Evolutionary conservation across 2,888 invertebrate genomes (phyloP), one percentile per base, ranked within the genome.

Genomic region (Perizoma flavofasciatum): DNA sequence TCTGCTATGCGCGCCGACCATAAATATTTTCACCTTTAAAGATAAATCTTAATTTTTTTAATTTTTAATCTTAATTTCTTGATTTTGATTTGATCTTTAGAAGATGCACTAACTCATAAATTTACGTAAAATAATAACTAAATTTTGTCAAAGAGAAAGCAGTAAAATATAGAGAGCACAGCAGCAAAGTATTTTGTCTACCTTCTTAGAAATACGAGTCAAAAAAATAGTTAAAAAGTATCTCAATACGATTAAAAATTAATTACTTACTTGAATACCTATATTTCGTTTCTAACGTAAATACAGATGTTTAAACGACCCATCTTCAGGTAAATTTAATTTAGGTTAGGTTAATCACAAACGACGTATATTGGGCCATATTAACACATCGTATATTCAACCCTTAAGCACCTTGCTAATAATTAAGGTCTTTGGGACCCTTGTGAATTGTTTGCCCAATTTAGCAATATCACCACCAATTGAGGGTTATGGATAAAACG

Each of bases 341-440:
- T 84, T 81, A 79, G 85, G 83, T 83, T 79, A 81, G 72, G 77
- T 73, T 87, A 88, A 89, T 88, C 83, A 85, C 75, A 71, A 72
- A 69, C 78, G 88, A 86, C 86, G 79, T 76, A 80, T 83, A 82
- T 85, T 78, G 86, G 83, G 77, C 77, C 76, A 71, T 84, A 89
- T 89, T 89, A 90, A 86, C 90, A 89, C 88, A 77, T 88, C 86
- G 86, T 89, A 89, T 88, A 88, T 89, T 88, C 78, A 84, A 86
- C 86, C 88, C 86, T 80, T 81, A 83, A 89, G 85, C 84, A 89
- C 89, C 89, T 88, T 86, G 86, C 82, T 88, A 89, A 88, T 90
- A 89, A 90, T 89, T 88, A 87, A 86, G 89, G 85, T 87, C 78
- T 81, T 82, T 74, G 76, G 77, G 77, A 71, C 80, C 80, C 74